Evolutionary conservation across 2,888 invertebrate species (phyloP).

Genomic region (Nomada fabriciana): DNA sequence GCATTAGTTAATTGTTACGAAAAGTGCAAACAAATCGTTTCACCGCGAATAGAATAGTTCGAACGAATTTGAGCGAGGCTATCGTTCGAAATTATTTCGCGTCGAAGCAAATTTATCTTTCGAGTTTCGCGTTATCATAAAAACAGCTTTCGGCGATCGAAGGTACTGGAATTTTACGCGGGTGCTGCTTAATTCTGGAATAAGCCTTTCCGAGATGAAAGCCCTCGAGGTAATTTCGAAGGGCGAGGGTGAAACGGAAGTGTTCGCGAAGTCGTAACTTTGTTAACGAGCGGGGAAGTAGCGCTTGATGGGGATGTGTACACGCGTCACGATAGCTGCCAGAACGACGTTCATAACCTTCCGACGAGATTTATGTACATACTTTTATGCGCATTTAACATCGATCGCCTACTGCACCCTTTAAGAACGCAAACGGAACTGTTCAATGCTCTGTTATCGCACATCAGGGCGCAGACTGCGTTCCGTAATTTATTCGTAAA

Average conservation of each 20-base stretch:
- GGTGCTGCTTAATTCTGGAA: background rate
- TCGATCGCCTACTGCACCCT: background rate
- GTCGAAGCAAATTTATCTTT: too few species aligned
- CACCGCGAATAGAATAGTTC: too few species aligned
- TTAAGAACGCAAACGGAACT: background rate
- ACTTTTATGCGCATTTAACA: background rate
- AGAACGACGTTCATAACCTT: background rate
- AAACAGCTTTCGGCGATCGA: conserved; percentile 1
- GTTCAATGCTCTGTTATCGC: background rate
- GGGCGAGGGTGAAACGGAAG: conserved; percentile 39
- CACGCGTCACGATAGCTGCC: background rate
- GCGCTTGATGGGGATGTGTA: conserved; percentile 7
- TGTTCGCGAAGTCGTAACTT: conserved; percentile 45
- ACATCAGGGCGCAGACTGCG: background rate
- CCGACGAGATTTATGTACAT: background rate
- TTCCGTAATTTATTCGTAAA: background rate
- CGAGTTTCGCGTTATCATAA: background rate
- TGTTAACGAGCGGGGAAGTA: conserved; percentile 53
- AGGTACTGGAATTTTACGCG: conserved; percentile 5
- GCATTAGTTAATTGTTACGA: too few species aligned
- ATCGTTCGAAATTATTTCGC: too few species aligned
- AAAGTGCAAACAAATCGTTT: too few species aligned
- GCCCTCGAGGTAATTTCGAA: background rate
- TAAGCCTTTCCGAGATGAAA: conserved; percentile 9
- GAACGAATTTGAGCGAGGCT: too few species aligned